A percentile compares a stretch with the other conserved stretches of the same genome.
phyloP scores from a whole-genome alignment of 2,888 invertebrate species.

The Liodrosophila aerea region DNA sequence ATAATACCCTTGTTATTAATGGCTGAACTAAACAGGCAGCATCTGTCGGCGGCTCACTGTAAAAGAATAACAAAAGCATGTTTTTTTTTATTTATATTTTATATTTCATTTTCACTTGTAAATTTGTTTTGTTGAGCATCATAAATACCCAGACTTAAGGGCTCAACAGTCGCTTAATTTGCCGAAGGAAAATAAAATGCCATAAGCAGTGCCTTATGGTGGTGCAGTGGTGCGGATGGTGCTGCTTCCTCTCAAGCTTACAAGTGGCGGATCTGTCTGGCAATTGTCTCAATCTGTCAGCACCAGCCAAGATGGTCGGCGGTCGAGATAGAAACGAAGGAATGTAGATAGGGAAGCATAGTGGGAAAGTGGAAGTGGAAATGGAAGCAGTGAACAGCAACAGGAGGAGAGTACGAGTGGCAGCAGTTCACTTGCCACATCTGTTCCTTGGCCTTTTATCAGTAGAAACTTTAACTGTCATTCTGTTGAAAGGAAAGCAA shows the following conservation, averaged over 20 bases:
- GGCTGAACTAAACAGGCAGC: too few species aligned
- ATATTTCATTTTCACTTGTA: slow-evolving; percentile 2
- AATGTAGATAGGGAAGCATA: too few species aligned
- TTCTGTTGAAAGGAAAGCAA: slow-evolving; percentile 29
- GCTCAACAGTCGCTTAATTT: slow-evolving; percentile 37
- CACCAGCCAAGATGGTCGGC: slow-evolving; percentile 17
- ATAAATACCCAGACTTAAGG: slow-evolving; percentile 24
- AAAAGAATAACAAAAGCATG: neutral
- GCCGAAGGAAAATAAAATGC: slow-evolving; percentile 20
- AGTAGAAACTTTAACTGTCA: slow-evolving; percentile 35
- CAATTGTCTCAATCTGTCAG: slow-evolving; percentile 56
- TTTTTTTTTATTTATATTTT: neutral
- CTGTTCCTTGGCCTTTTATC: slow-evolving; percentile 29
- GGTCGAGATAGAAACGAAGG: slow-evolving; percentile 5
- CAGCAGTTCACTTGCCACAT: slow-evolving; percentile 17
- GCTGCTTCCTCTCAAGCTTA: slow-evolving; percentile 11
- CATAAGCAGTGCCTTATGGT: slow-evolving; percentile 4
- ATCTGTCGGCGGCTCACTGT: too few species aligned
- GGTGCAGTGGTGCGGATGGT: neutral
- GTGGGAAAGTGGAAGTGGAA: too few species aligned
- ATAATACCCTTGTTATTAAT: too few species aligned
- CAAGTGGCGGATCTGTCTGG: slow-evolving; percentile 18
- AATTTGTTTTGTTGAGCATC: slow-evolving; percentile 22
- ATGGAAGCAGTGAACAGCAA: too few species aligned
- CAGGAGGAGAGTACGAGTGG: too few species aligned